Percentiles rank a stretch among this genome's conserved stretches.
These are phyloP conservation scores for Radopholus similis DNA, from an alignment of 1,140 invertebrate genomes.

Conservation along the genomic window DNA sequence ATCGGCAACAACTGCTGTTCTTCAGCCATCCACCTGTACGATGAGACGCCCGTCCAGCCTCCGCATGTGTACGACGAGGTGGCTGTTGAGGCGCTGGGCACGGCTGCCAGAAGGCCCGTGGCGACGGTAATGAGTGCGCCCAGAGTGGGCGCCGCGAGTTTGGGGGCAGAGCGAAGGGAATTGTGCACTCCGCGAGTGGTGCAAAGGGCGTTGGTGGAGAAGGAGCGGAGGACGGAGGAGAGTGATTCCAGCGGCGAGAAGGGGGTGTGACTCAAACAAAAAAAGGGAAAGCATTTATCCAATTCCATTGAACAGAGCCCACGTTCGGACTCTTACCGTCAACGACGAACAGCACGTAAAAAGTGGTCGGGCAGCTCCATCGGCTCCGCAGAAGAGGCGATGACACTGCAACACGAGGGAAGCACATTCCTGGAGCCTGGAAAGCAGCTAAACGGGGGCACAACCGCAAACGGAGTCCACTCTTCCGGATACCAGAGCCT, in stretches of 20 bases:
- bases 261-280: background rate
- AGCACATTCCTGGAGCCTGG: too few species aligned
- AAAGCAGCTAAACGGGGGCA: too few species aligned
- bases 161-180: background rate
- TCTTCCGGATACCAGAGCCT: slow-evolving; percentile 48
- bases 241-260: slow-evolving; percentile 6
- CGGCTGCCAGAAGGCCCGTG: background rate
- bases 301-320: background rate
- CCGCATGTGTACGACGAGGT: slow-evolving; percentile 35
- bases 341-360: too few species aligned
- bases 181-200: slow-evolving; percentile 9
- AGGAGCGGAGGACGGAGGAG: slow-evolving; percentile 6
- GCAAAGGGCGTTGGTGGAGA: slow-evolving; percentile 8
- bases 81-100: background rate
- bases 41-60: slow-evolving; percentile 19
- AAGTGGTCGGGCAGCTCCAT: too few species aligned
- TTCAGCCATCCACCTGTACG: slow-evolving; percentile 32
- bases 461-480: slow-evolving; percentile 3
- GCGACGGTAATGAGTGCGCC: background rate
- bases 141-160: background rate
- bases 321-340: too few species aligned
- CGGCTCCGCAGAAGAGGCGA: too few species aligned
- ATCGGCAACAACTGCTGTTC: background rate
- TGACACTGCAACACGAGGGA: background rate
- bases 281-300: background rate